Evolutionary conservation across 2,113 vertebrate species (phyloP).

Genomic region (Perca schrenkii): DNA sequence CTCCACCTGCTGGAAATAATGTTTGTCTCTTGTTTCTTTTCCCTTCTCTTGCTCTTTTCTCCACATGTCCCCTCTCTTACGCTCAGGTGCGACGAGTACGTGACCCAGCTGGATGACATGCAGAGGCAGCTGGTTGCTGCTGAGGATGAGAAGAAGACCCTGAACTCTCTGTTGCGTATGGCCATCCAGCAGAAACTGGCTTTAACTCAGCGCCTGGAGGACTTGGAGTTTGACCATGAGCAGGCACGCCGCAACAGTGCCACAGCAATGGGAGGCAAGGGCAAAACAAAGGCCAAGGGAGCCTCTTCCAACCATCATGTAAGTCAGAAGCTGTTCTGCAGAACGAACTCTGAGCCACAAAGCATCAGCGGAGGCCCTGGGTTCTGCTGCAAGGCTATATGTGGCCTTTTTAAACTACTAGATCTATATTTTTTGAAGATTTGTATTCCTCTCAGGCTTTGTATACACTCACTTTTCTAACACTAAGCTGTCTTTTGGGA

Average conservation of each 20-base stretch:
- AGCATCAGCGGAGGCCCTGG: constrained; percentile 23
- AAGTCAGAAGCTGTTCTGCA: constrained; percentile 88
- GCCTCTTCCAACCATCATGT: constrained; percentile 87
- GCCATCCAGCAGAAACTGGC: constrained; percentile 87
- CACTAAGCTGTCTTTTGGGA: neutral
- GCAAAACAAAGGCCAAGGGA: constrained; percentile 90
- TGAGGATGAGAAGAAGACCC: constrained; percentile 87
- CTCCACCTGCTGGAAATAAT: constrained; percentile 70
- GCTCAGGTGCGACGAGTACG: constrained; percentile 85
- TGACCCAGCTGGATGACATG: constrained; percentile 86
- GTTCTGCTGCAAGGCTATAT: constrained; percentile 41
- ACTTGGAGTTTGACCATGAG: constrained; percentile 91
- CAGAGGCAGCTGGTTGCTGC: constrained; percentile 85
- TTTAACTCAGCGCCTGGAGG: constrained; percentile 84
- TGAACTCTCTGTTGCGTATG: constrained; percentile 85
- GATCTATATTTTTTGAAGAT: neutral
- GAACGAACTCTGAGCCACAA: constrained; percentile 70
- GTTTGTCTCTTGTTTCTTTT: neutral
- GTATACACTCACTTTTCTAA: neutral
- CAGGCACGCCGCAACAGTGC: constrained; percentile 91
- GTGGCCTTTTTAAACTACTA: constrained; percentile 19
- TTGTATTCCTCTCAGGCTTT: constrained; percentile 23
- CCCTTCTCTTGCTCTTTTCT: neutral
- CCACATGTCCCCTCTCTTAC: neutral
- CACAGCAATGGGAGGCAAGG: constrained; percentile 55